Percentiles rank a stretch among this genome's conserved stretches.
Evolutionary conservation across 2,888 invertebrate genomes (phyloP).

Genomic region (Biston betularia): DNA sequence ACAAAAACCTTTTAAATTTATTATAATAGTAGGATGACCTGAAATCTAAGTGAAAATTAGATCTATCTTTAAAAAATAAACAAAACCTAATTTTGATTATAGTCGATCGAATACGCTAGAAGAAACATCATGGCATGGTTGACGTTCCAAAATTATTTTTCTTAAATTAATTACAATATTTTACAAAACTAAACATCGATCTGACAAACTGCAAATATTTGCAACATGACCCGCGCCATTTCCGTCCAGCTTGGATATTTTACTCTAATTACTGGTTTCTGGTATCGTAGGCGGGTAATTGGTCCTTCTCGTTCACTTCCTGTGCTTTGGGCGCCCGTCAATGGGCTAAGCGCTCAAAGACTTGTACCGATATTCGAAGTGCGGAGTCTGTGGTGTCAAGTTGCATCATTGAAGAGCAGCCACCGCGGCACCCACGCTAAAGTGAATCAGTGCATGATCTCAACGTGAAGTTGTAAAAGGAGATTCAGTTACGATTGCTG

Average conservation of each 20-base stretch:
- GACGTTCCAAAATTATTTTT: too few relatives aligned
- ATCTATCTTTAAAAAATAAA: too few relatives aligned
- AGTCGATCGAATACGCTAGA: too few relatives aligned
- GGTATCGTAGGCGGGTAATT: slow-evolving; percentile 83
- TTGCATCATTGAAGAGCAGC: slow-evolving; percentile 71
- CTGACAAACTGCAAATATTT: slow-evolving; percentile 32
- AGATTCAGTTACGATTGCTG: slow-evolving; percentile 31
- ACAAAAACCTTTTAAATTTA: too few relatives aligned
- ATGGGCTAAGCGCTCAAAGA: slow-evolving; percentile 60
- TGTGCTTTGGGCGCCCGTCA: slow-evolving; percentile 75
- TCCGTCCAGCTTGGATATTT: slow-evolving; percentile 76
- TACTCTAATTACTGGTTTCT: slow-evolving; percentile 84
- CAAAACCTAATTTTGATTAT: too few relatives aligned
- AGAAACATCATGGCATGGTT: too few relatives aligned
- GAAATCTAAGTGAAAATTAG: too few relatives aligned
- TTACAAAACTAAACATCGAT: neutral
- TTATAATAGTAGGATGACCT: too few relatives aligned
- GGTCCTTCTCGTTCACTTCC: slow-evolving; percentile 82
- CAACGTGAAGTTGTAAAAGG: slow-evolving; percentile 43
- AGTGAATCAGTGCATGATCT: slow-evolving; percentile 50
- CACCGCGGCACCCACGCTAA: slow-evolving; percentile 73
- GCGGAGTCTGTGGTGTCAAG: slow-evolving; percentile 70
- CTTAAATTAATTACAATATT: too few relatives aligned
- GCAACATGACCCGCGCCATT: slow-evolving; percentile 52
- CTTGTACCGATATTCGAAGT: slow-evolving; percentile 57